Percentiles rank a stretch among this genome's conserved stretches.
Evolutionary conservation across 2,797 vertebrate species (phyloP).

Genomic region (Macropodus opercularis): DNA sequence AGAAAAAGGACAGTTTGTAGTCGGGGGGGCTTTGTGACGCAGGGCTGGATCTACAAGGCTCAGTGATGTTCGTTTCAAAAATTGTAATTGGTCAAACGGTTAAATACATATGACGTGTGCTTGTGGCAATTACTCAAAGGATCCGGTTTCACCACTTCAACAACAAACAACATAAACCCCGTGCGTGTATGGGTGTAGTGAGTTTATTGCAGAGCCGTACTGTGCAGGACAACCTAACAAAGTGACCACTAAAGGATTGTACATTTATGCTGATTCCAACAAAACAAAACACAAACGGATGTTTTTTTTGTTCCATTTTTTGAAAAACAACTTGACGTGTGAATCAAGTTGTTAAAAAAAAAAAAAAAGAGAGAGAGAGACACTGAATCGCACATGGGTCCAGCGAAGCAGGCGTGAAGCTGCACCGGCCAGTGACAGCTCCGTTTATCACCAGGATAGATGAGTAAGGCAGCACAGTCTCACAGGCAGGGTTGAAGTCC

Average conservation of each 20-base stretch:
- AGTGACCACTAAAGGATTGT: constrained; percentile 1
- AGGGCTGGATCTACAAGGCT: too few relatives aligned
- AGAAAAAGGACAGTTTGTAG: constrained; percentile 56
- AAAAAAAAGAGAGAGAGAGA: too few relatives aligned
- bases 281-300: constrained; percentile 18
- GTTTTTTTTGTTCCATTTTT: too few relatives aligned
- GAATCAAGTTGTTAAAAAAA: too few relatives aligned
- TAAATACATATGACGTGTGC: too few relatives aligned
- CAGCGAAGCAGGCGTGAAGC: constrained; percentile 55
- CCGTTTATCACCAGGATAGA: constrained; percentile 70
- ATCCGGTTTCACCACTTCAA: too few relatives aligned
- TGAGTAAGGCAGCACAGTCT: constrained; percentile 53
- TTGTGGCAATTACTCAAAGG: too few relatives aligned
- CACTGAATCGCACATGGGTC: constrained; percentile 56
- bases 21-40: constrained; percentile 44
- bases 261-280: constrained; percentile 22
- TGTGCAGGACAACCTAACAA: background rate
- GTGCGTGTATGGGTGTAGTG: too few relatives aligned
- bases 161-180: background rate
- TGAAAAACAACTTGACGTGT: constrained; percentile 48
- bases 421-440: constrained; percentile 51
- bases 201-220: background rate
- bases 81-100: too few relatives aligned
- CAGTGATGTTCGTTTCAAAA: too few relatives aligned
- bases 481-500: constrained; percentile 44